Evolutionary conservation across 2,797 vertebrate species (phyloP).

Genomic region (Rachycentron canadum): DNA sequence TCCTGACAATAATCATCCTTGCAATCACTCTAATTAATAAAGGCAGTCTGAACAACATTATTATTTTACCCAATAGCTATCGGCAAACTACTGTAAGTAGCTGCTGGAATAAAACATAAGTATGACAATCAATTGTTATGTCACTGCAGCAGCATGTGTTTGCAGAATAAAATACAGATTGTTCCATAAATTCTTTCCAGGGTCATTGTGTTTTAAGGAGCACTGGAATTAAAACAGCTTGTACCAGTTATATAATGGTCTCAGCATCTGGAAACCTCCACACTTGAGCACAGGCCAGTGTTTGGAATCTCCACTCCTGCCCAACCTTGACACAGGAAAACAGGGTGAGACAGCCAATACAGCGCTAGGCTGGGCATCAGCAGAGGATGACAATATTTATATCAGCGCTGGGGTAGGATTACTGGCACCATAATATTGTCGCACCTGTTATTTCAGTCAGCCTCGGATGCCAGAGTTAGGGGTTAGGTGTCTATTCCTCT

Average conservation of each 20-base stretch:
- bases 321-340: constrained; percentile 64
- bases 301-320: constrained; percentile 41
- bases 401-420: constrained; percentile 83
- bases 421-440: constrained; percentile 82
- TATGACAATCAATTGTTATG: constrained; percentile 1
- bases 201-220: constrained; percentile 43
- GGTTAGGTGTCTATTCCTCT: constrained; percentile 58
- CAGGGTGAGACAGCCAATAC: constrained; percentile 50
- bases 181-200: constrained; percentile 55
- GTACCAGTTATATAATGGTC: constrained; percentile 55
- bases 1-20: not conserved
- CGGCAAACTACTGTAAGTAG: constrained; percentile 4
- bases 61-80: not conserved
- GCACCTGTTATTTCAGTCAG: constrained; percentile 83
- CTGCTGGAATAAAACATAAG: constrained; percentile 1
- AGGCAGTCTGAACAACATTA: not conserved
- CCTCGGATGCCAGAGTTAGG: constrained; percentile 65
- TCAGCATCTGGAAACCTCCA: constrained; percentile 67
- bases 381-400: constrained; percentile 81
- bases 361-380: constrained; percentile 54
- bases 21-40: not conserved
- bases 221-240: constrained; percentile 39
- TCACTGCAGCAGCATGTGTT: constrained; percentile 18
- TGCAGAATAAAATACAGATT: constrained; percentile 47
- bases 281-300: constrained; percentile 51